Base-by-base conservation (phyloP, 2,888 invertebrate genomes). In the Agonopterix arenella region DNA sequence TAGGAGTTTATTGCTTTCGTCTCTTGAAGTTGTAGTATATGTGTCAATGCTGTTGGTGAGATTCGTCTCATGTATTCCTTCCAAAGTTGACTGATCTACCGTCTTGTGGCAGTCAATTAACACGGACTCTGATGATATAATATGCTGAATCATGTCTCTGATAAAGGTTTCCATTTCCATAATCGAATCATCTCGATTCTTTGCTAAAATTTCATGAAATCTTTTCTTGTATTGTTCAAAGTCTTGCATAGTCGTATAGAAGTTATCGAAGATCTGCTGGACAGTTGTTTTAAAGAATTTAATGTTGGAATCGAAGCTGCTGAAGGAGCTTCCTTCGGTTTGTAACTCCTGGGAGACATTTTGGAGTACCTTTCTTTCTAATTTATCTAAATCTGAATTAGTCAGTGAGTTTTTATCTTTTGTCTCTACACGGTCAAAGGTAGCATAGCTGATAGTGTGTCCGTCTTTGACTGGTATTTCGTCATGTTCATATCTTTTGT, bases 141-240 rank as follows among this genome's bases (percentile, higher is more conserved):
- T 80, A 47, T 81, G 70, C 8, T 80, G 75, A 54, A 86, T 75
- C 71, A 84, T 79, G 40, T 84, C 82, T 58, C 70, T 81, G 45
- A 85, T 77, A 50, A 86, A 84, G 2, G 76, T 69, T 60, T 84
- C 83, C 83, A 84, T 83, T 48, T 81, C 80, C 7, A 58, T 61
- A 1, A 83, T 49, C 1, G 76, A 71, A 4, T 80, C 76, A 2
- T 68, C 73, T 37, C 66, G 68, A 54, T 70, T 80, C 51, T 74
- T 83, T 4, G 62, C 61, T 36, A 86, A 56, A 46, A 86, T 84
- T 3, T 78, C 78, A n/a, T 80, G 59, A 57, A 79, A 86, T 51
- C 76, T 76, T 45, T 68, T 63, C 56, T 84, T 86, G 54, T 81
- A 85, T 2, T 63, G 46, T 54, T 88, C 84, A 51, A 79, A 80